Percentiles rank a stretch among this genome's conserved stretches.
These are phyloP conservation scores for Ophioninae sp. DNA, from an alignment of 2,888 invertebrate genomes.

Conservation along the genomic window DNA sequence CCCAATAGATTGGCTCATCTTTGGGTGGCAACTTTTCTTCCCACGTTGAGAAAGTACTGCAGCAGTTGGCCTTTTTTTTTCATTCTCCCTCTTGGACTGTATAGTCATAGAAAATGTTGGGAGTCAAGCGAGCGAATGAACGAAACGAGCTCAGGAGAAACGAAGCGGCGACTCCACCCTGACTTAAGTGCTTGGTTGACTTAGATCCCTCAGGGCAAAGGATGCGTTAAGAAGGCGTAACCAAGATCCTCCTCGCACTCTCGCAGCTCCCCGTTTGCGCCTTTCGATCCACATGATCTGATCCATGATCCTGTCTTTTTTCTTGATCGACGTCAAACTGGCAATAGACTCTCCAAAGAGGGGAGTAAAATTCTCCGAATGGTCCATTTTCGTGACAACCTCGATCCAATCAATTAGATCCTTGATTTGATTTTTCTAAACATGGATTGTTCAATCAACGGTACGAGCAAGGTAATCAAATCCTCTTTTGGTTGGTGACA, in stretches of 20 bases:
- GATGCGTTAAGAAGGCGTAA: conserved; percentile 72
- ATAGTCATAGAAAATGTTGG: conserved; percentile 12
- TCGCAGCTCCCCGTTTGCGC: conserved; percentile 13
- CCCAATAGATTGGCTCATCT: neutral
- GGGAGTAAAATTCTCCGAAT: too few species aligned
- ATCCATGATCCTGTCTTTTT: neutral
- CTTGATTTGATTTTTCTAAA: too few species aligned
- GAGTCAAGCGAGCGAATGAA: conserved; percentile 44
- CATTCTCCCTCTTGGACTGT: neutral
- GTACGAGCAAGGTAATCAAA: too few species aligned
- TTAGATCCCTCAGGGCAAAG: conserved; percentile 74
- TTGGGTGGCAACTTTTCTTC: neutral
- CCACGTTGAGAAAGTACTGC: neutral
- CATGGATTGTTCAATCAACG: too few species aligned
- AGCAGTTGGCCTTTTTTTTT: conserved; percentile 1
- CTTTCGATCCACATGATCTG: conserved; percentile 4
- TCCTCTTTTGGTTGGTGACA: too few species aligned
- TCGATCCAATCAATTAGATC: too few species aligned
- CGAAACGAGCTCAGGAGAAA: conserved; percentile 45
- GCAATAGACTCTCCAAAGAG: neutral
- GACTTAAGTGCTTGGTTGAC: conserved; percentile 75
- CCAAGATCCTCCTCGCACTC: conserved; percentile 52
- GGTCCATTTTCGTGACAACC: too few species aligned
- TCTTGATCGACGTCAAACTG: conserved; percentile 1
- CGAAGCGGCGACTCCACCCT: conserved; percentile 67